Conservation (phyloP, 2,797 vertebrate species). For the Lindbergichthys nudifrons region DNA sequence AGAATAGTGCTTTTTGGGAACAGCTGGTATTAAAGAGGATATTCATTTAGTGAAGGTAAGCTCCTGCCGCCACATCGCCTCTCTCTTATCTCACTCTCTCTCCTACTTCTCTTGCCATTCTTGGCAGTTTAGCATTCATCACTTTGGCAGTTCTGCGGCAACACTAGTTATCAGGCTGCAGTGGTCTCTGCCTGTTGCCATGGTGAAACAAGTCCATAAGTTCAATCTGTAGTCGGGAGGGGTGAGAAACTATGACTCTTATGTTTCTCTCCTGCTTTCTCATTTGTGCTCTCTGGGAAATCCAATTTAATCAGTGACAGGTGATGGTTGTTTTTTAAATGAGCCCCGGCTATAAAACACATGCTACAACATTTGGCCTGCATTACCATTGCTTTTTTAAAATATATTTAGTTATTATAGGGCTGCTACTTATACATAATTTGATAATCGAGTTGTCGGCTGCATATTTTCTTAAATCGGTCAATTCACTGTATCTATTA, state of each 20-base stretch:
- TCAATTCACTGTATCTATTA: neutral
- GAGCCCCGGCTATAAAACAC: conserved; percentile 23
- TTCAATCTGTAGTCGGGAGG: conserved; percentile 46
- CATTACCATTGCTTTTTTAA: neutral
- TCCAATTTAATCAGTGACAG: conserved; percentile 4
- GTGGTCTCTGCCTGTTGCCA: conserved; percentile 69
- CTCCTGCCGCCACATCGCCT: conserved; percentile 14
- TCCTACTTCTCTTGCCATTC: conserved; percentile 30
- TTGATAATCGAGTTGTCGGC: neutral
- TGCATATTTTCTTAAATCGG: neutral
- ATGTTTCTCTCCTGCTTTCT: conserved; percentile 13
- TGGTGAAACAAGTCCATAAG: conserved; percentile 62
- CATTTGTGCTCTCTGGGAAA: conserved; percentile 5
- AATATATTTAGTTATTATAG: no score
- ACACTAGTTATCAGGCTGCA: conserved; percentile 56
- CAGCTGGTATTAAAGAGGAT: conserved; percentile 56
- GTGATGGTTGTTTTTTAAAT: conserved; percentile 8
- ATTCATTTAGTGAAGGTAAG: conserved; percentile 72
- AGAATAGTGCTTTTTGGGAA: conserved; percentile 33
- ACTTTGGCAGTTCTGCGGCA: conserved; percentile 44
- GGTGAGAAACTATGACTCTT: conserved; percentile 24
- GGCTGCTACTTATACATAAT: neutral
- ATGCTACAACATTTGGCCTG: conserved; percentile 13
- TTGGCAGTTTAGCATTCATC: conserved; percentile 45
- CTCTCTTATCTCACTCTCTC: conserved; percentile 31